Conservation (phyloP, 53 echinoderm and acorn worm genomes). For the Hippasteria phrygiana region DNA sequence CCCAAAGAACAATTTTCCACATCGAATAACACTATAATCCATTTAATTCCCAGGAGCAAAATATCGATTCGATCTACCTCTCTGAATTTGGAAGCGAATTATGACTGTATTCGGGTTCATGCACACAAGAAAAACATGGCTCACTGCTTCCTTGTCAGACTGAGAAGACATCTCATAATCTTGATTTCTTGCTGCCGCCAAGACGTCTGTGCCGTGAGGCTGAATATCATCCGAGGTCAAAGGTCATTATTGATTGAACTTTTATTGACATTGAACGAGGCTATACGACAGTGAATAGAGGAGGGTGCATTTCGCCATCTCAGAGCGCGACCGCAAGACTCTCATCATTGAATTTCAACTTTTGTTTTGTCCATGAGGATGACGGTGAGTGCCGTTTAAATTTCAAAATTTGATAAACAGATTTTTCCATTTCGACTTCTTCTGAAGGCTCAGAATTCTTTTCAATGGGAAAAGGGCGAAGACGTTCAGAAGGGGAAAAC, state of each 20-base stretch:
- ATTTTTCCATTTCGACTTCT: too few relatives aligned
- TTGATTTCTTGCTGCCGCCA: neutral
- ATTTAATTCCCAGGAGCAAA: too few relatives aligned
- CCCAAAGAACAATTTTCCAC: too few relatives aligned
- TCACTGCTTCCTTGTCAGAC: neutral
- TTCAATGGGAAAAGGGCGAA: too few relatives aligned
- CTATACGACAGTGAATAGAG: neutral
- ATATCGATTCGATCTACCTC: too few relatives aligned
- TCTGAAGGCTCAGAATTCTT: too few relatives aligned
- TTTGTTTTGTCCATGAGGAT: neutral
- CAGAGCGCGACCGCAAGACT: neutral
- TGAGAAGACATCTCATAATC: neutral
- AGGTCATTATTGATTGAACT: slow-evolving; percentile 1
- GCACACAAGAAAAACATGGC: neutral
- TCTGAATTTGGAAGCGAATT: too few relatives aligned
- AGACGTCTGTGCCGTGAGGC: neutral
- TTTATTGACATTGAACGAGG: slow-evolving; percentile 1
- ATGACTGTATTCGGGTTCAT: neutral
- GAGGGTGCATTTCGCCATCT: neutral
- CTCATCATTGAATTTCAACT: neutral
- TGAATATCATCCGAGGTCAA: neutral
- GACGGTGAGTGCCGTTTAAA: neutral
- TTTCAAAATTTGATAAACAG: too few relatives aligned
- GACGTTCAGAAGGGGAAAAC: too few relatives aligned
- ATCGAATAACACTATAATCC: too few relatives aligned